Evolutionary conservation across 2,113 vertebrate genomes (phyloP), one percentile per base, ranked within the genome.

Genomic region (Erythrocercus mccallii): DNA sequence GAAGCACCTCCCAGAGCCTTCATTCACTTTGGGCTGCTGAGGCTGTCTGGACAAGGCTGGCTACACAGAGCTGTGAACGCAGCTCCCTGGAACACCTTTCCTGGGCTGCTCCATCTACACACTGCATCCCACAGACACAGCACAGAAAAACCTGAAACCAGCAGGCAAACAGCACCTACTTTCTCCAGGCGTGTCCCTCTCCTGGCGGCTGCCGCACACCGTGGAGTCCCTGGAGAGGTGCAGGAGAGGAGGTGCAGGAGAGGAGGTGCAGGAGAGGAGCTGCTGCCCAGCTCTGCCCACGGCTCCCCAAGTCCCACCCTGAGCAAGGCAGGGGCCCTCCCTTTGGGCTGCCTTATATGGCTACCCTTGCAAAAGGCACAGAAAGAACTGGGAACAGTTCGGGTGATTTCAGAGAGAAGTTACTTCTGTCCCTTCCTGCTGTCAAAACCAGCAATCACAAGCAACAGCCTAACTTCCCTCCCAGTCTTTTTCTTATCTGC

Each of bases 291-390:
- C 79, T 69, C 88, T 93, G 79, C 61, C 65, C 45, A 40, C 57
- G 25, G 15, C n/a, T 86, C 37, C 84, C 48, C 69, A 57, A 90
- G 69, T 90, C 60, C 92, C 90, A 94, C 94, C 86, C 96, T 72
- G 45, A 45, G 14, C 2, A 48, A 72, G 3, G n/a, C 86, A 88
- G 56, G 31, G 12, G 68, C 85, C 96, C 93, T 96, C 95, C 95
- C 88, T 92, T 94, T 48, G 45, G 37, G 93, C 86, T 81, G 81
- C 86, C 92, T 81, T 91, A 92, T 95, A 74, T 50, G 93, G 94
- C 81, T 84, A 57, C 65, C 37, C 77, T 33, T 22, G 61, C 27
- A 62, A 81, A 79, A 88, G n/a, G 40, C 86, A 53, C 48, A 21
- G 42, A 86, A 72, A 51, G 40, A 89, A 28, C 15, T 5, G 35